A percentile compares a stretch with the other conserved stretches of the same genome.
These are phyloP conservation scores for Chloroceryle inda DNA, from an alignment of 2,797 vertebrate genomes.

Conservation along the genomic window DNA sequence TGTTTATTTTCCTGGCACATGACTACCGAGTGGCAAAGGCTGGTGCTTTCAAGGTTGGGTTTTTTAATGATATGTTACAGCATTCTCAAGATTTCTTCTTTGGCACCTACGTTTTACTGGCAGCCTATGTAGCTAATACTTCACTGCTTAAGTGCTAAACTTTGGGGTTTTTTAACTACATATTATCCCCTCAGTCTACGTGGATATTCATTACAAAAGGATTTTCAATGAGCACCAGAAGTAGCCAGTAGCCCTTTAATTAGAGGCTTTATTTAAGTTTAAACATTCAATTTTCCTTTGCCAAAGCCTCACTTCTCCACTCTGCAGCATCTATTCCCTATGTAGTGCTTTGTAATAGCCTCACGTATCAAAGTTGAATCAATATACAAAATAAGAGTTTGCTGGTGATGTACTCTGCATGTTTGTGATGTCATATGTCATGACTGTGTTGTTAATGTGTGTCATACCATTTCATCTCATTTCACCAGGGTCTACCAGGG, in stretches of 20 bases:
- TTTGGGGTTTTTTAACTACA: neutral
- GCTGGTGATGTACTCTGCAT: slow-evolving; percentile 21
- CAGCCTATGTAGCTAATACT: neutral
- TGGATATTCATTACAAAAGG: neutral
- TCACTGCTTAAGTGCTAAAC: neutral
- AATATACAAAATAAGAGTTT: neutral
- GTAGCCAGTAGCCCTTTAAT: neutral
- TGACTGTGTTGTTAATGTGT: slow-evolving; percentile 67
- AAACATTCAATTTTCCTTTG: neutral
- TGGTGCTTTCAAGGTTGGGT: neutral
- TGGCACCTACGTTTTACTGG: neutral
- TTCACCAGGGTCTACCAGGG: slow-evolving; percentile 75
- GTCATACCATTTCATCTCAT: slow-evolving; percentile 75
- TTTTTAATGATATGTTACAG: neutral
- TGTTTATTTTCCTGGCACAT: neutral
- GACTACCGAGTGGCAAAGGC: neutral
- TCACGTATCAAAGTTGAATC: neutral
- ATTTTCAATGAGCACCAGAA: neutral
- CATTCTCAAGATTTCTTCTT: slow-evolving; percentile 24
- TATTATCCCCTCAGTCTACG: neutral
- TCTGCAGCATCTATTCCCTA: neutral
- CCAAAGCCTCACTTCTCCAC: neutral
- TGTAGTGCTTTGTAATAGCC: neutral
- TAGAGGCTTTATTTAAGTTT: neutral
- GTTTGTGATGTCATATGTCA: slow-evolving; percentile 55